Evolutionary conservation across 2,797 vertebrate genomes (phyloP).

Genomic region (Pteropus rufus): DNA sequence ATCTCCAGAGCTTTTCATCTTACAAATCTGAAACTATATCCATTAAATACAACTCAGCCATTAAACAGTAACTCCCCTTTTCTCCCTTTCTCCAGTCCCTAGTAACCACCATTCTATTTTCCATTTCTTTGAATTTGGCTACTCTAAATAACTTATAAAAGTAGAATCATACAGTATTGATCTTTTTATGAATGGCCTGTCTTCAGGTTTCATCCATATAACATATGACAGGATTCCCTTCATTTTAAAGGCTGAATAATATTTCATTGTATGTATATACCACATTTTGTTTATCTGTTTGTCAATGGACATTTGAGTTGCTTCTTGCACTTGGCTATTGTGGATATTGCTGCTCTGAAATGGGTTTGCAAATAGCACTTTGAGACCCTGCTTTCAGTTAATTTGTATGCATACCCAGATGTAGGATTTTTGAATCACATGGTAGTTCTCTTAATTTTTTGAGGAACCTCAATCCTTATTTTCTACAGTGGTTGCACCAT

Average conservation of each 20-base stretch:
- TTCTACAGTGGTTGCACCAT: neutral
- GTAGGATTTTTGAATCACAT: neutral
- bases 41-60: neutral
- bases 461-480: neutral
- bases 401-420: neutral
- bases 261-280: neutral
- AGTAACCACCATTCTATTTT: neutral
- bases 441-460: neutral
- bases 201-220: neutral
- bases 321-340: neutral
- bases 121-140: neutral
- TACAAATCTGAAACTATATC: neutral
- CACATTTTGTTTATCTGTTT: neutral
- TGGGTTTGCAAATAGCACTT: neutral
- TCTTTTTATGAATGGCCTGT: neutral
- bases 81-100: neutral
- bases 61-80: neutral
- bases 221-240: neutral
- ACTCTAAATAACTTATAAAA: neutral
- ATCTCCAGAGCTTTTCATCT: neutral
- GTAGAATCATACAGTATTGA: neutral
- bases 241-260: neutral
- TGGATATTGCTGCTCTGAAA: neutral
- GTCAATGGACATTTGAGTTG: neutral
- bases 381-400: neutral